Conservation (phyloP, 2,888 invertebrate genomes). For the Chromoteleia sp. region DNA sequence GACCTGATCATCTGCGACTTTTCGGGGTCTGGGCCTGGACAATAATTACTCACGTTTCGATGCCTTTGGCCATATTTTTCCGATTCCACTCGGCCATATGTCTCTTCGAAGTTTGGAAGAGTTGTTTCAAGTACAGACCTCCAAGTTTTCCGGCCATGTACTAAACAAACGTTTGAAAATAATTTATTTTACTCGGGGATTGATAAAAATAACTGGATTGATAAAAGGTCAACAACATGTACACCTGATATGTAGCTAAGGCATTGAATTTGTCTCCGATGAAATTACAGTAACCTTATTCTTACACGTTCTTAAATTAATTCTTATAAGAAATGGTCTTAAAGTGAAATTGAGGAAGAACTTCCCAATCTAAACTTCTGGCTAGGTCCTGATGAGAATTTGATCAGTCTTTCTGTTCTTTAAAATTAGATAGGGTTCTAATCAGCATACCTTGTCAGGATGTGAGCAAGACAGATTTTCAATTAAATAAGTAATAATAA, state of each 20-base stretch:
- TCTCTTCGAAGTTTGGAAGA: constrained; percentile 96
- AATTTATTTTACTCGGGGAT: background rate
- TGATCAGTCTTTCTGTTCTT: no score
- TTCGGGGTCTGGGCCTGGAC: constrained; percentile 96
- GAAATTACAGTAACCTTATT: background rate
- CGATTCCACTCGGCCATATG: constrained; percentile 96
- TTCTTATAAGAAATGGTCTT: no score
- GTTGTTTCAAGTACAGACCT: constrained; percentile 91
- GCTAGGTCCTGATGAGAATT: no score
- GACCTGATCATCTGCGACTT: constrained; percentile 92
- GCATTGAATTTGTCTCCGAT: background rate
- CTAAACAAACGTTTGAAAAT: constrained; percentile 8
- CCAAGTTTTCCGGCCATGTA: constrained; percentile 31
- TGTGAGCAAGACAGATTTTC: no score
- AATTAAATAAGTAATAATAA: no score
- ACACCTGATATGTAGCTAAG: background rate
- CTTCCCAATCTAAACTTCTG: no score
- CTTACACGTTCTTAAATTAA: no score
- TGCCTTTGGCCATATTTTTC: constrained; percentile 95
- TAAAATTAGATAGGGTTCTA: no score
- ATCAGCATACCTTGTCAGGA: no score
- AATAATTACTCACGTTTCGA: constrained; percentile 94
- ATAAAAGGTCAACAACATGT: background rate
- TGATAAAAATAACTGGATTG: background rate
- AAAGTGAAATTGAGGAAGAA: no score